Evolutionary conservation across 2,113 vertebrate genomes (phyloP).

Genomic region (Anhinga rufa): DNA sequence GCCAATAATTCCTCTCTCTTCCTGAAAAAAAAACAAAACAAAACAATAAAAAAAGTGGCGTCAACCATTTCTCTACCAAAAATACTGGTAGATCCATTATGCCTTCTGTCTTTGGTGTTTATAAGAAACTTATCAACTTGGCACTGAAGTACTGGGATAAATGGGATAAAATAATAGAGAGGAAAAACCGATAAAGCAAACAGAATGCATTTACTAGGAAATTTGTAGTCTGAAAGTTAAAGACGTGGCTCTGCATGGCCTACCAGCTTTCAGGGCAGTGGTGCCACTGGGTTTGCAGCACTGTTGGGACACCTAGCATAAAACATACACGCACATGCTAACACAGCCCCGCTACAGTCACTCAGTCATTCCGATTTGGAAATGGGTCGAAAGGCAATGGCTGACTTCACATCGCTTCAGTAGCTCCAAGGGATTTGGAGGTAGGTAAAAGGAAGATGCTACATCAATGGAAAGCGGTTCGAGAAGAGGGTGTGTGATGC

Average conservation of each 20-base stretch:
- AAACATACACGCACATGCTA: accelerated
- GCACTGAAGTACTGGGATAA: not conserved
- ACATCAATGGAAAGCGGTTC: accelerated
- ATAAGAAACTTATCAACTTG: not conserved
- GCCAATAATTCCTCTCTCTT: not conserved
- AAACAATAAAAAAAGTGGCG: not conserved
- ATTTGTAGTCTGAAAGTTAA: not conserved
- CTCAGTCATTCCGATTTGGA: not conserved
- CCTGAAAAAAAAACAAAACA: not conserved
- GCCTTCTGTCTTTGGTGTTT: not conserved
- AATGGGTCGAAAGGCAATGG: accelerated
- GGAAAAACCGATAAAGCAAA: not conserved
- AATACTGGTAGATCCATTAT: not conserved
- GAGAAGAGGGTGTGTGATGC: not conserved
- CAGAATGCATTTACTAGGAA: not conserved
- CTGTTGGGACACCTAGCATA: not conserved
- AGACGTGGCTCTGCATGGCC: not conserved
- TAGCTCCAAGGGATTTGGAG: not conserved
- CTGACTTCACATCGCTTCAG: not conserved
- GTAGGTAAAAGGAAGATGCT: not conserved
- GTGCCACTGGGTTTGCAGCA: not conserved
- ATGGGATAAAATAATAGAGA: not conserved
- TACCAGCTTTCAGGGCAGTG: not conserved
- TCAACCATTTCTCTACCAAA: not conserved
- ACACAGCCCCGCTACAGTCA: accelerated